Evolutionary conservation across 2,888 invertebrate genomes (phyloP), one percentile per base, ranked within the genome.

Genomic region (Diarsia mendica): DNA sequence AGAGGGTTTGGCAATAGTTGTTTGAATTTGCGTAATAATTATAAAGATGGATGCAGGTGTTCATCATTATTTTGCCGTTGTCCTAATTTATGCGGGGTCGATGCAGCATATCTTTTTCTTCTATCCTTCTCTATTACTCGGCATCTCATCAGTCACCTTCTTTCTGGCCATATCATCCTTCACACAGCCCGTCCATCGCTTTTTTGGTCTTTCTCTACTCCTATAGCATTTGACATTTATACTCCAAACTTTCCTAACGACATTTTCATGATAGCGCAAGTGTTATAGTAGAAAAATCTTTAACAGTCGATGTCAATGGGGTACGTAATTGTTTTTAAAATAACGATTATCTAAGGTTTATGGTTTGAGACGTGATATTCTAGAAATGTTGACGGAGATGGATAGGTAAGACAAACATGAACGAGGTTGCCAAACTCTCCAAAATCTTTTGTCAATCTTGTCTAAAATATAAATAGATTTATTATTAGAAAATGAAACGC

Each of bases 21-120:
- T 20, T 60, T 61, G 9, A 13, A 74, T 63, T 13, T 9, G n/a
- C 20, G 3, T 76, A 46, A 44, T 73, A 67, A 15, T 23, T 15
- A 9, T 13, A 64, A 13, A 58, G 18, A 58, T 58, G 23, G 23
- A 9, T 58, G 28, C 9, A 18, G 3, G 3, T 28, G 58, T 23
- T 53, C 11, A 11, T 13, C n/a, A 11, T 53, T 11, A 1, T 53
- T 1, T 8, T 39, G 39, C 10, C 23, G 4, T 5, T 11, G 13
- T 53, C 4, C 23, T n/a, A 55, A 55, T 55, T 23, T 6, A 23
- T 55, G 13, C 13, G 39, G 39, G 51, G 51, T 51, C 51, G 9
- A 1, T 2, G 23, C 13, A 6, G 6, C 2, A 23, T 55, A 13
- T 55, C 55, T 55, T 55, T 39, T 39, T 8, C 39, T 8, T 39